These are phyloP conservation scores for Aricia artaxerxes DNA, from an alignment of 2,888 invertebrate genomes.

Conservation along the genomic window DNA sequence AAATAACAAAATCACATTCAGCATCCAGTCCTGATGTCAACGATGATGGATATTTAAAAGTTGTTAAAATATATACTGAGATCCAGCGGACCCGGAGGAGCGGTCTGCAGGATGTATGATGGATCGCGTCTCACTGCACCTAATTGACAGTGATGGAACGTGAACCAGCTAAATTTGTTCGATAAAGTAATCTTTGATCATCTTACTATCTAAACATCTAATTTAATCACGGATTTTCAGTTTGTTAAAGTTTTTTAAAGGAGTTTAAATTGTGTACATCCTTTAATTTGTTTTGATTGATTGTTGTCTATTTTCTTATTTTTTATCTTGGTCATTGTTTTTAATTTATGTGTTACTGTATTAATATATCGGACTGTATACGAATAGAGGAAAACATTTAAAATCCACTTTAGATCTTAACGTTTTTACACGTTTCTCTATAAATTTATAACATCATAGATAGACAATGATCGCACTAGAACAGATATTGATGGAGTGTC, in stretches of 20 bases:
- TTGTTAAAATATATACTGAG: slow-evolving; percentile 41
- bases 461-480: slow-evolving; percentile 39
- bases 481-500: slow-evolving; percentile 72
- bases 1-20: slow-evolving; percentile 5
- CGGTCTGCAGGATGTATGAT: slow-evolving; percentile 63
- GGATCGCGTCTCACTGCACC: slow-evolving; percentile 72
- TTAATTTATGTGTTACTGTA: neutral
- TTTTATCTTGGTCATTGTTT: neutral
- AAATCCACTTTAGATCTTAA: too few relatives aligned
- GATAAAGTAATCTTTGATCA: slow-evolving; percentile 38
- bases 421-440: slow-evolving; percentile 1
- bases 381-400: too few relatives aligned
- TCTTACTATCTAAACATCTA: slow-evolving; percentile 31
- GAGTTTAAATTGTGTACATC: neutral
- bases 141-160: slow-evolving; percentile 80
- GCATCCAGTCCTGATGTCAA: slow-evolving; percentile 24
- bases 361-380: too few relatives aligned
- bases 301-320: neutral
- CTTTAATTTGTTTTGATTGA: too few relatives aligned
- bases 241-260: slow-evolving; percentile 3
- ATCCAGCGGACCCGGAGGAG: slow-evolving; percentile 61
- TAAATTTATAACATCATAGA: slow-evolving; percentile 29
- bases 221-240: slow-evolving; percentile 18
- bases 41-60: slow-evolving; percentile 33
- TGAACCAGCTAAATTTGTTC: slow-evolving; percentile 50